phyloP scores from a whole-genome alignment of 2,888 invertebrate species.

The Hyalella azteca region DNA sequence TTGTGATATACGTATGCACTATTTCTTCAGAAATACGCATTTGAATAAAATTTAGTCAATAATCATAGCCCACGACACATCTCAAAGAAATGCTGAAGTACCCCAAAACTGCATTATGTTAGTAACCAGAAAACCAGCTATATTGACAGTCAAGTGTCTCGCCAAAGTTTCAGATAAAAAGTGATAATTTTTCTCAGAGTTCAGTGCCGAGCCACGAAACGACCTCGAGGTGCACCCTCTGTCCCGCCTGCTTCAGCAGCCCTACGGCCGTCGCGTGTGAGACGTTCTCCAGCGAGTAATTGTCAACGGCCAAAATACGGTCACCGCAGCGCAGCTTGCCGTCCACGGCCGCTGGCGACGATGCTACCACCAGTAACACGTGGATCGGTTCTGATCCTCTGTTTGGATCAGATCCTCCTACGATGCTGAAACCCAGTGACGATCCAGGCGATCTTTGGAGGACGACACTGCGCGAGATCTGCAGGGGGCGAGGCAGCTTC shows the following conservation, averaged over 20 bases:
- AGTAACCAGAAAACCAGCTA: too few species aligned
- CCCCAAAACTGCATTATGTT: too few species aligned
- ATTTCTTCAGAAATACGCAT: too few species aligned
- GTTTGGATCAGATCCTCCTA: constrained; percentile 64
- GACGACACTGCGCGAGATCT: constrained; percentile 63
- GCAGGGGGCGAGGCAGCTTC: constrained; percentile 63
- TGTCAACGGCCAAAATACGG: constrained; percentile 65
- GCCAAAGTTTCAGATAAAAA: too few species aligned
- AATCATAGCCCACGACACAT: too few species aligned
- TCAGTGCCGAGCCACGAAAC: constrained; percentile 66
- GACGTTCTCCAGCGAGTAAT: constrained; percentile 63
- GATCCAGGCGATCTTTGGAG: constrained; percentile 63
- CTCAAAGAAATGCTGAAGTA: too few species aligned
- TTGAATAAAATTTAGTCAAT: too few species aligned
- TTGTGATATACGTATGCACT: too few species aligned
- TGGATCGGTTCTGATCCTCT: constrained; percentile 64
- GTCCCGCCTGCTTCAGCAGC: constrained; percentile 64
- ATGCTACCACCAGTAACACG: constrained; percentile 65
- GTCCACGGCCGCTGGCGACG: constrained; percentile 64
- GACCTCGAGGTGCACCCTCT: constrained; percentile 63
- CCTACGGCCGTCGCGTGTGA: constrained; percentile 64
- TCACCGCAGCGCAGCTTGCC: constrained; percentile 65
- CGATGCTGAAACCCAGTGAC: constrained; percentile 64
- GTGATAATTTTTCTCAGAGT: too few species aligned
- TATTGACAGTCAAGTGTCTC: too few species aligned